Evolutionary conservation across 2,888 invertebrate species (phyloP).

Genomic region (Agrotis puta): DNA sequence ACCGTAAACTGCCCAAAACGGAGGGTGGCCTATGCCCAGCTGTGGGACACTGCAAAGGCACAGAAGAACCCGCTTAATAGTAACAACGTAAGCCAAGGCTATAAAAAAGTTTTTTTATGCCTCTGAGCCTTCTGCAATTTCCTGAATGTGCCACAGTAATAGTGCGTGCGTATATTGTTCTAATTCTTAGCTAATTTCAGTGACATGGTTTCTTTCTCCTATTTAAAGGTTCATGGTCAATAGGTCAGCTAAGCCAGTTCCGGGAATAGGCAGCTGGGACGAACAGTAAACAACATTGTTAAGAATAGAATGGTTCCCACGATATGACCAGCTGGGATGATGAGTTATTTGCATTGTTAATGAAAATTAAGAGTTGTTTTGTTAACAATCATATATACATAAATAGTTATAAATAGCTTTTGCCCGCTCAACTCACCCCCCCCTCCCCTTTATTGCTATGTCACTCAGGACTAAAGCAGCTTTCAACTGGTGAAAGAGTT

Average conservation of each 20-base stretch:
- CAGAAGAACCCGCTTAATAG: too few species aligned
- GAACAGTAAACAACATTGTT: conserved; percentile 33
- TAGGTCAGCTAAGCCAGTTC: conserved; percentile 29
- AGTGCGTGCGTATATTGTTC: conserved; percentile 40
- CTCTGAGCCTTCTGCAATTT: conserved; percentile 20
- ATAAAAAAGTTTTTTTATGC: background rate
- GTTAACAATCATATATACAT: too few species aligned
- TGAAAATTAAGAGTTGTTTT: background rate
- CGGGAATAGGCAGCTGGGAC: conserved; percentile 1
- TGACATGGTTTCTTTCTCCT: conserved; percentile 47
- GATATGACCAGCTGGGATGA: background rate
- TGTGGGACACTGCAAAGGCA: too few species aligned
- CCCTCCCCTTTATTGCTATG: too few species aligned
- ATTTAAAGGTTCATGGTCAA: conserved; percentile 55
- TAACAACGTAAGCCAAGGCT: too few species aligned
- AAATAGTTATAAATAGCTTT: too few species aligned
- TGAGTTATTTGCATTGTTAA: background rate
- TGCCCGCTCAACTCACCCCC: too few species aligned
- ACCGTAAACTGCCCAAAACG: too few species aligned
- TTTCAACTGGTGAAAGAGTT: too few species aligned
- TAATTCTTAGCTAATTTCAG: conserved; percentile 53
- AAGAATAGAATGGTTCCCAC: conserved; percentile 11
- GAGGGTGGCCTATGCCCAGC: too few species aligned
- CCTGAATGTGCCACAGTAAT: background rate
- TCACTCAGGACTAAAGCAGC: too few species aligned